Conservation (phyloP, 2,888 invertebrate genomes). For the Nomada fucata region DNA sequence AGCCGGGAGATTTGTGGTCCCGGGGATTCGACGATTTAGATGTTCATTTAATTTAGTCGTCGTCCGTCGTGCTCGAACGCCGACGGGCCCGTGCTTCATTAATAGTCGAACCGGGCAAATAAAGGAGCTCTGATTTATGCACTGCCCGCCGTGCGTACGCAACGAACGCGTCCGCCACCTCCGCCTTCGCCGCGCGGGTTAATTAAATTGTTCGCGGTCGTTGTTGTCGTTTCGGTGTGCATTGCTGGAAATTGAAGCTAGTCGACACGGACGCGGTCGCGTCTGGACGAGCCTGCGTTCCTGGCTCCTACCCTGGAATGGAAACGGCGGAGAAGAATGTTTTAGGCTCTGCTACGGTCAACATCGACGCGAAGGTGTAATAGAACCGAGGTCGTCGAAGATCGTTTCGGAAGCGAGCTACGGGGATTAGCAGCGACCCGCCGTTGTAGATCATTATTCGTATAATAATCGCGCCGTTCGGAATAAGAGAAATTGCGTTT, state of each 20-base stretch:
- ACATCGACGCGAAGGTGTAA: neutral
- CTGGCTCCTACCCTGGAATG: neutral
- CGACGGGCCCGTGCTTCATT: slow-evolving; percentile 61
- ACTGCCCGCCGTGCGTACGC: slow-evolving; percentile 43
- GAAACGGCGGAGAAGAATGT: no score
- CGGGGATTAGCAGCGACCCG: no score
- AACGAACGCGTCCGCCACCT: slow-evolving; percentile 31
- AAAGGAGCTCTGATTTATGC: slow-evolving; percentile 65
- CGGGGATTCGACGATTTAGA: slow-evolving; percentile 76
- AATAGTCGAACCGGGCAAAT: slow-evolving; percentile 58
- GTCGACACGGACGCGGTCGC: neutral
- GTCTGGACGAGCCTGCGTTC: neutral
- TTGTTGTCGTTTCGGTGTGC: slow-evolving; percentile 18
- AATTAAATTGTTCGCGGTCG: slow-evolving; percentile 55
- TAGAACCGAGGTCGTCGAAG: neutral
- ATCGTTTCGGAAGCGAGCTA: no score
- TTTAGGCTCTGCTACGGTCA: no score
- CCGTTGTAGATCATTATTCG: no score
- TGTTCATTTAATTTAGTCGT: slow-evolving; percentile 80
- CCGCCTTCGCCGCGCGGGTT: slow-evolving; percentile 26
- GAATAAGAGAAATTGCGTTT: no score
- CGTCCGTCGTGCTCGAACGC: slow-evolving; percentile 41
- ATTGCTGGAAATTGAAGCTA: slow-evolving; percentile 53
- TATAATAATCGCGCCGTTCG: no score
- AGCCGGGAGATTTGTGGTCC: slow-evolving; percentile 68